phyloP scores from a whole-genome alignment of 2,113 vertebrate genomes.

The Prionailurus bengalensis region DNA sequence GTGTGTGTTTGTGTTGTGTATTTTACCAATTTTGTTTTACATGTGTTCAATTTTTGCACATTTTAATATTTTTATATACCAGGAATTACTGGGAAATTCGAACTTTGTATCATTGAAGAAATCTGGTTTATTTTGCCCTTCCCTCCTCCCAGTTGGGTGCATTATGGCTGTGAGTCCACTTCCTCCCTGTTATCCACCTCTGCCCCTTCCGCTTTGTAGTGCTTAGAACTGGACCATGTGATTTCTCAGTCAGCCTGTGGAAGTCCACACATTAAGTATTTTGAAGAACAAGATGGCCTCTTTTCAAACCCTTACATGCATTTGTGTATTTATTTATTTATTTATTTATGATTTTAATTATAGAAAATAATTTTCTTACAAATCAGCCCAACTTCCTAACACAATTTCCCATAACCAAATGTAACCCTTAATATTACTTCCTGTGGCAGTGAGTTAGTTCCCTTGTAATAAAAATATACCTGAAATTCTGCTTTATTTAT shows the following conservation, averaged over 20 bases:
- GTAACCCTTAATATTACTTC: not conserved
- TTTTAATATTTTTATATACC: conserved; percentile 12
- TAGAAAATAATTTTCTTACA: conserved; percentile 8
- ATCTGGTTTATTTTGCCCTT: not conserved
- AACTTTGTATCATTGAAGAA: not conserved
- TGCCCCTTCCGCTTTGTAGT: not conserved
- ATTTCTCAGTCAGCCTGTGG: not conserved
- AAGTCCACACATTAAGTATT: not conserved
- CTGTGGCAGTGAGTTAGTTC: not conserved
- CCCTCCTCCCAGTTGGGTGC: not conserved
- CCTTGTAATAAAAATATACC: not conserved
- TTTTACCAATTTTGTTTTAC: not conserved
- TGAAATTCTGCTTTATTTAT: not conserved
- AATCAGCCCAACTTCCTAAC: conserved; percentile 9
- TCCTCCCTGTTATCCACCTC: not conserved
- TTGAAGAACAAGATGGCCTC: not conserved
- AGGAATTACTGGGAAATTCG: not conserved
- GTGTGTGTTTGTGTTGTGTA: not conserved
- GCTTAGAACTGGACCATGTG: not conserved
- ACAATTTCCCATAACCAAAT: not conserved
- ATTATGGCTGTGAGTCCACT: not conserved
- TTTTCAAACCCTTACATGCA: not conserved
- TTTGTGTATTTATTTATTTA: not conserved
- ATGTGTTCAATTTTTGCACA: not conserved
- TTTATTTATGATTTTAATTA: conserved; percentile 13